Evolutionary conservation across 1,140 invertebrate genomes (phyloP), one percentile per base, ranked within the genome.

Genomic region (Lasaia peninsularis): DNA sequence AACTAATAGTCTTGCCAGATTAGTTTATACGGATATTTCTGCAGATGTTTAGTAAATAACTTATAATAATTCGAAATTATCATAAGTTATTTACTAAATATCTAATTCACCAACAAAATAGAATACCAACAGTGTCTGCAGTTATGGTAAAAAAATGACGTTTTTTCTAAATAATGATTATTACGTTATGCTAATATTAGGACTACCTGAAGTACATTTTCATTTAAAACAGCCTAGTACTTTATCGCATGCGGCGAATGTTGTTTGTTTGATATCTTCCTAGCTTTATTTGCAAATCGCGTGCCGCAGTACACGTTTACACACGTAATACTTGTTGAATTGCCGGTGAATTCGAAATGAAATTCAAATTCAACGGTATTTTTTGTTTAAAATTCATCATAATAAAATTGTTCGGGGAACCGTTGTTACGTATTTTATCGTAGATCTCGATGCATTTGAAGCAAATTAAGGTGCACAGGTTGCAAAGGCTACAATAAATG

Each of bases 271-370:
- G 78, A 78, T 84, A 88, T 88, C 77, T 86, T 78, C 67, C 69
- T 78, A 79, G 78, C 60, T 86, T 88, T 88, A 88, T 86, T 86
- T 88, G 79, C 78, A 72, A 80, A 86, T 88, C 78, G 81, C 82
- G 85, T 86, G 85, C 69, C 49, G 51, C 34, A 33, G 64, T 78
- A 73, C 71, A 78, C 65, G 70, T 75, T 78, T 79, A 75, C 66
- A 78, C 69, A 74, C 60, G 74, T 73, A 79, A 74, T 75, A 80
- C 73, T 64, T 79, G 80, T 87, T 87, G 84, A 85, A 85, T 80
- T 84, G 84, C 72, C 62, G 63, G 80, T 69, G 63, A n/a, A n/a
- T n/a, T n/a, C n/a, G n/a, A n/a, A n/a, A 73, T 71, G 52, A 68
- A 73, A 54, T 71, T 62, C 52, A 74, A 74, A n/a, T n/a, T n/a